These are phyloP conservation scores for Emydoidea blandingii DNA, from an alignment of 2,797 vertebrate genomes.

Conservation along the genomic window DNA sequence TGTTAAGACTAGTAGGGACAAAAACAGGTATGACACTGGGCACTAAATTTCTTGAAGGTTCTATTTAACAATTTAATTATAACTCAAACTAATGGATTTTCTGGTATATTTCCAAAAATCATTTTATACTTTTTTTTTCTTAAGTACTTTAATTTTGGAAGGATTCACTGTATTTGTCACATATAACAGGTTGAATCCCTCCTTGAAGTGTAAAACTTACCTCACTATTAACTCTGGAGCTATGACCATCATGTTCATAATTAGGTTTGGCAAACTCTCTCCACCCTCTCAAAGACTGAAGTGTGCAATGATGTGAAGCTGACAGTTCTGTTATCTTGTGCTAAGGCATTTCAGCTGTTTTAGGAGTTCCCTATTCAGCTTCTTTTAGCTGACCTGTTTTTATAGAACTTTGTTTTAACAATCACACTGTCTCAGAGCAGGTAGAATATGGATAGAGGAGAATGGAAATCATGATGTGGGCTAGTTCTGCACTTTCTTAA, in stretches of 20 bases:
- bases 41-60: slow-evolving; percentile 2
- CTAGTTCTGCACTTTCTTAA: slow-evolving; percentile 3
- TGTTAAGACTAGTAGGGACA: not conserved
- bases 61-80: not conserved
- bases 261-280: not conserved
- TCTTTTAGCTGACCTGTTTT: not conserved
- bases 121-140: not conserved
- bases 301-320: not conserved
- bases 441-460: not conserved
- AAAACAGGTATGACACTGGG: not conserved
- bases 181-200: not conserved
- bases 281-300: not conserved
- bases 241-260: not conserved
- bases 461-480: not conserved
- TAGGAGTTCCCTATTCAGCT: not conserved
- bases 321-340: not conserved
- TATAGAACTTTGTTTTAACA: not conserved
- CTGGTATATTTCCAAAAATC: not conserved
- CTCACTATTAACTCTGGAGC: not conserved
- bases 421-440: not conserved
- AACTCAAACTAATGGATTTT: slow-evolving; percentile 2
- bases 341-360: not conserved
- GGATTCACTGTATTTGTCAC: not conserved
- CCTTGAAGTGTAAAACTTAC: slow-evolving; percentile 18
- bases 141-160: not conserved